These are phyloP conservation scores for Musca vetustissima DNA, from an alignment of 1,140 invertebrate species.

Conservation along the genomic window DNA sequence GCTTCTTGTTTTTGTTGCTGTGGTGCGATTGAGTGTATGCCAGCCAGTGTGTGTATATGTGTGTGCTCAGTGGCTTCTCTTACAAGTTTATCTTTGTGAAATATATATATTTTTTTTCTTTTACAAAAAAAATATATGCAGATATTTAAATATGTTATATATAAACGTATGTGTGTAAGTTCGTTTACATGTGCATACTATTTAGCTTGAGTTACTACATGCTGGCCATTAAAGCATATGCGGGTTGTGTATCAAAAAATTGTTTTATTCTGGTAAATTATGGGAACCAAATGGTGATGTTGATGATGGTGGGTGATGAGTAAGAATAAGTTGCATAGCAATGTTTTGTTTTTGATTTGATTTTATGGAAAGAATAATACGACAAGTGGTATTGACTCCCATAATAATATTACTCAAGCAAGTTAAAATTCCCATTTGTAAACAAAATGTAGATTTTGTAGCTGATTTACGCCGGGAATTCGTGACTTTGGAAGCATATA, in stretches of 20 bases:
- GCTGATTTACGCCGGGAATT: too few species aligned
- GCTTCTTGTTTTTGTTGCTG: neutral
- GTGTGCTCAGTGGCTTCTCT: too few species aligned
- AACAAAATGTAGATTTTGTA: too few species aligned
- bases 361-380: too few species aligned
- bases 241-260: neutral
- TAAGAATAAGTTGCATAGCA: constrained; percentile 3
- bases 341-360: too few species aligned
- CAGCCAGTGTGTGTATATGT: neutral
- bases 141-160: neutral
- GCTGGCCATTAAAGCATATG: too few species aligned
- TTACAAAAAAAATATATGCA: neutral
- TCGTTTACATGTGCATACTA: neutral
- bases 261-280: neutral
- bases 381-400: too few species aligned
- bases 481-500: too few species aligned
- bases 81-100: too few species aligned
- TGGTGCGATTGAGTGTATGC: neutral
- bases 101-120: too few species aligned
- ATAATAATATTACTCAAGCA: too few species aligned
- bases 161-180: constrained; percentile 15
- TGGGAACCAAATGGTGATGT: neutral
- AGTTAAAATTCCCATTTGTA: too few species aligned
- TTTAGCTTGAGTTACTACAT: neutral
- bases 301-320: constrained; percentile 8